phyloP scores from a whole-genome alignment of 2,797 vertebrate genomes.

The Adelosebastes latens region DNA sequence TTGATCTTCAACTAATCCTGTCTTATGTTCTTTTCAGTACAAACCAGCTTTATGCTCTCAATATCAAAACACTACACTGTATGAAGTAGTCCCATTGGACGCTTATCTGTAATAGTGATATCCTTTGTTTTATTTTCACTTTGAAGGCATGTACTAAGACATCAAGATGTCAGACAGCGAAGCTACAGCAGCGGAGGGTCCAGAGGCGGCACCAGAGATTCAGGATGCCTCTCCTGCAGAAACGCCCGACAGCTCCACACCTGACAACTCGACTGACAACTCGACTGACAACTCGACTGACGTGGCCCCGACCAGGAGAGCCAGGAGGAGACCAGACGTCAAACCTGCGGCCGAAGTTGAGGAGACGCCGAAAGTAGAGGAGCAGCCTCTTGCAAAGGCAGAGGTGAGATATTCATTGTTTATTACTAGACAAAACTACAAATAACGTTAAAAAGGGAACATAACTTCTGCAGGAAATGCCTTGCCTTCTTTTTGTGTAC shows the following conservation, averaged over 20 bases:
- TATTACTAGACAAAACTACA: background rate
- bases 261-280: conserved; percentile 34
- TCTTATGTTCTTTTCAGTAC: background rate
- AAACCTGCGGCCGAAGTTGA: conserved; percentile 64
- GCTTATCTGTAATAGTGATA: rapidly evolving
- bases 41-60: no score
- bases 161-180: conserved; percentile 88
- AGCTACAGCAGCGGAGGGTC: conserved; percentile 39
- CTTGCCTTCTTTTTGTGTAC: no score
- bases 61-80: background rate
- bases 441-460: background rate
- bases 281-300: conserved; percentile 74
- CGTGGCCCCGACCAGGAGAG: conserved; percentile 80
- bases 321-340: conserved; percentile 88
- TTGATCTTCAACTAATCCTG: background rate
- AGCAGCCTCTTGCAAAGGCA: conserved; percentile 61
- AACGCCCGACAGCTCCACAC: conserved; percentile 25
- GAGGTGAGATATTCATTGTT: background rate
- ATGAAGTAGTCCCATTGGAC: background rate
- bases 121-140: background rate
- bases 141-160: conserved; percentile 68
- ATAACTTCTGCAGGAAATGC: background rate
- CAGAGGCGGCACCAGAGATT: background rate
- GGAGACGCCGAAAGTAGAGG: conserved; percentile 55
- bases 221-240: conserved; percentile 13